phyloP scores from a whole-genome alignment of 1,140 invertebrate species.

The Eciton burchellii region DNA sequence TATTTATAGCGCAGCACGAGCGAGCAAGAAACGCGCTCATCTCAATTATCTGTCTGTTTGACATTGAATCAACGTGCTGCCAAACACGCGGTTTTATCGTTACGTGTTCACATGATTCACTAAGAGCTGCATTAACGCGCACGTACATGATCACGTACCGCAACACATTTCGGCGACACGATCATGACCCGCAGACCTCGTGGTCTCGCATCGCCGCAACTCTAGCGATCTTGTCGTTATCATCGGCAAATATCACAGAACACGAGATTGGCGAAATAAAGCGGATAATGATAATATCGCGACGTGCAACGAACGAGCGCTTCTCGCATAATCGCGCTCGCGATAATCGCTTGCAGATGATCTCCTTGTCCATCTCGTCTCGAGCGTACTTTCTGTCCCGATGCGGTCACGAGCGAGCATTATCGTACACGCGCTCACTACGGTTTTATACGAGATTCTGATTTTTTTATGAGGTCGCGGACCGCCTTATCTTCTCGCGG shows the following conservation, averaged over 20 bases:
- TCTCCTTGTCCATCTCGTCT: background rate
- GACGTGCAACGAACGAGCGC: background rate
- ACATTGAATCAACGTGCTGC: constrained; percentile 62
- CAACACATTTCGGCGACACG: background rate
- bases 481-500: constrained; percentile 49
- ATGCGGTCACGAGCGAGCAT: background rate
- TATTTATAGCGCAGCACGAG: constrained; percentile 12
- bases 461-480: constrained; percentile 75
- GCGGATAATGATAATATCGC: no score
- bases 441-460: constrained; percentile 69
- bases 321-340: background rate
- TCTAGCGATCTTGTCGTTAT: background rate
- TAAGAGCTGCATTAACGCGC: constrained; percentile 5
- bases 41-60: constrained; percentile 52
- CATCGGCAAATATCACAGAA: background rate
- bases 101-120: constrained; percentile 22
- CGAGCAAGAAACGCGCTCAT: constrained; percentile 33
- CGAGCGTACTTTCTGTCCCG: background rate
- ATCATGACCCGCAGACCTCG: constrained; percentile 17
- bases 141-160: background rate
- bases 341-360: background rate
- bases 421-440: constrained; percentile 54
- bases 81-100: constrained; percentile 40
- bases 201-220: background rate
- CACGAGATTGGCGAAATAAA: background rate